These are phyloP conservation scores for Periophthalmodon schlosseri DNA, from an alignment of 2,113 vertebrate species.

Conservation along the genomic window DNA sequence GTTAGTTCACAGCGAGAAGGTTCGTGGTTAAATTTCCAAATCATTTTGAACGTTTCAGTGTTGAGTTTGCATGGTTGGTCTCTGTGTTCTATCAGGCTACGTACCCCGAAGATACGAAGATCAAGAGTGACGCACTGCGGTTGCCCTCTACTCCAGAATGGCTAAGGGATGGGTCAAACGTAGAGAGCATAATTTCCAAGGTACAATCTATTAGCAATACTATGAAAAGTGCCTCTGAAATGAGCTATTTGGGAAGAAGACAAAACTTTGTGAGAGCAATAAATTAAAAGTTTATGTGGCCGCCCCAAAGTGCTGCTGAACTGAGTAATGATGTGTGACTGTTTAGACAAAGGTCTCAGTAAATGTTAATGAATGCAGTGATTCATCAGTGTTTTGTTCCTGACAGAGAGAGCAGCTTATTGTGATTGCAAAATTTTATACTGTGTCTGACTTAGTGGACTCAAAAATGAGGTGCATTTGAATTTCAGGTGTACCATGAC, in stretches of 20 bases:
- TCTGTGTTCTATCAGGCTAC: too few species aligned
- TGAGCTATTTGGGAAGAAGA: background rate
- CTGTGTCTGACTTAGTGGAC: background rate
- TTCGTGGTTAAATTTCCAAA: background rate
- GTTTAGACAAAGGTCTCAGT: conserved; percentile 7
- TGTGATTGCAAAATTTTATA: background rate
- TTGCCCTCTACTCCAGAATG: too few species aligned
- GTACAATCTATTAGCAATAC: background rate
- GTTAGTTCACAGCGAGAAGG: background rate
- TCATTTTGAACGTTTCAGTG: too few species aligned
- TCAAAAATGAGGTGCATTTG: background rate
- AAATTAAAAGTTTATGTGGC: background rate
- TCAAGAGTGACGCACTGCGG: too few species aligned
- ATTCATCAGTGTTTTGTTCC: conserved; percentile 4
- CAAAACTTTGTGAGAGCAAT: background rate
- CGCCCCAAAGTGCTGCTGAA: background rate
- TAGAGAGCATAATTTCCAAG: too few species aligned
- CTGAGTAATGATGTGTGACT: conserved; percentile 6
- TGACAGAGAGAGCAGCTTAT: background rate
- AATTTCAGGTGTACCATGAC: background rate
- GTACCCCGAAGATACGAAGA: background rate
- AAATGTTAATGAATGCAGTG: conserved; percentile 13
- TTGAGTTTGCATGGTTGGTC: background rate
- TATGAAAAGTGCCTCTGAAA: background rate
- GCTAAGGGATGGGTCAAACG: too few species aligned